Evolutionary conservation across 1,140 invertebrate genomes (phyloP).

Genomic region (Lucilia sericata): DNA sequence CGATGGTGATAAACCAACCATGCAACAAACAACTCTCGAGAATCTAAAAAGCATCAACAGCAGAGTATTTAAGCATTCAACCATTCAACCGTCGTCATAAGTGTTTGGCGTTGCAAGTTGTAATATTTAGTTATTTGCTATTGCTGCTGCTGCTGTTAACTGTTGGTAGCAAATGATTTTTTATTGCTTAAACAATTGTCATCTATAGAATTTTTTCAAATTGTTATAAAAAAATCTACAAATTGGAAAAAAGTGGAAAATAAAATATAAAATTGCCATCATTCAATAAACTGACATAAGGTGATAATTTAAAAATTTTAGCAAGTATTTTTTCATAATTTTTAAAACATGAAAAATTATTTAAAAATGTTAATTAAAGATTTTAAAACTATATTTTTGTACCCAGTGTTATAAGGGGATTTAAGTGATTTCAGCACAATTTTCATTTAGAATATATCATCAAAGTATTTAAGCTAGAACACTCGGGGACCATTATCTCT

Average conservation of each 20-base stretch:
- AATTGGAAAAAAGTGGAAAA: neutral
- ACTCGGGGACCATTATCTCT: too few relatives aligned
- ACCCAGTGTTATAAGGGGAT: too few relatives aligned
- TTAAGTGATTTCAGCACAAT: too few relatives aligned
- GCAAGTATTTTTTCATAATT: too few relatives aligned
- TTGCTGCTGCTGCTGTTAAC: constrained; percentile 39
- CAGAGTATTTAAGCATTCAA: constrained; percentile 21
- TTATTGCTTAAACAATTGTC: neutral
- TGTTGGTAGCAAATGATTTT: constrained; percentile 23
- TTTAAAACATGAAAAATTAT: too few relatives aligned
- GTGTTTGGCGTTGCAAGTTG: constrained; percentile 1
- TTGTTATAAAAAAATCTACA: neutral
- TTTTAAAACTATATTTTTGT: too few relatives aligned
- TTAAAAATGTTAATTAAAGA: too few relatives aligned
- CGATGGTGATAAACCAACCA: neutral
- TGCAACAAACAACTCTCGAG: neutral
- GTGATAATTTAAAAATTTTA: too few relatives aligned
- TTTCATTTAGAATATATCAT: too few relatives aligned
- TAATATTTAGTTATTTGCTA: neutral
- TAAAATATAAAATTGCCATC: constrained; percentile 8
- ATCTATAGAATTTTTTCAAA: neutral
- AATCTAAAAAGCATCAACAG: neutral
- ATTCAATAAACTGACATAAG: constrained; percentile 31
- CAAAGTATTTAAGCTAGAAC: too few relatives aligned
- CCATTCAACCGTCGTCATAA: neutral